Evolutionary conservation across 23 tunicate genomes (phyloP), one percentile per base, ranked within the genome.

Genomic region (Halocynthia roretzi): DNA sequence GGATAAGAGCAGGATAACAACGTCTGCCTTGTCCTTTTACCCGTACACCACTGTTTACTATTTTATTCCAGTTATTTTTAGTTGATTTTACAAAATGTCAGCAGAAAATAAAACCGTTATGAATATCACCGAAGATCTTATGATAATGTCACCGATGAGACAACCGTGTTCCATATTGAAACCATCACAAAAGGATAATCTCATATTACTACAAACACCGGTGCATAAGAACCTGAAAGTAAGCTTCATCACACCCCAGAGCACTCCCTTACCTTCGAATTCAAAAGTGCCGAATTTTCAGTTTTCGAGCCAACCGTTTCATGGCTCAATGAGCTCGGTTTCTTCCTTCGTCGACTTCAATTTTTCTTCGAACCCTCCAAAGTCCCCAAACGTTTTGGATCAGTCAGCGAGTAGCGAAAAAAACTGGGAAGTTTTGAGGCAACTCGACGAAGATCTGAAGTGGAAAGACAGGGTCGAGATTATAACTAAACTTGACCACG

Each of bases 401-500:
- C 44, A 31, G 44, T 31, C 44, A 4, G 44, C 44, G 44, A 31
- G 44, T 4, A 31, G 44, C 21, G 65, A 74, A 22, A 20, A 15
- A 19, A 56, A 61, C 23, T 75, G 77, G 77, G 69, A 77, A 8
- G 57, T 18, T 58, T 18, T 77, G 11, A 54, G 71, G 10, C 50
- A 77, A 14, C 61, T 83, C 7, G 85, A 81, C 49, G 85, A 86
- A 56, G 81, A 81, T 23, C 66, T 60, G 23, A 51, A 62, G 44
- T 86, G 92, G 92, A 68, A 61, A 61, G 92, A 86, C 51, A 75
- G 92, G 65, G 83, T 86, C 50, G 92, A 86, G 61, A 85, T 86
- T 19, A 53, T 86, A 10, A 86, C 91, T 52, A 86, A 86, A 68
- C 52, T 66, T 15, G 91, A 86, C 54, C 91, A 86, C 56, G 81